Base-by-base conservation (phyloP, 30 jellyfish, hydroid and myxozoan species). In the Cassiopea andromeda region DNA sequence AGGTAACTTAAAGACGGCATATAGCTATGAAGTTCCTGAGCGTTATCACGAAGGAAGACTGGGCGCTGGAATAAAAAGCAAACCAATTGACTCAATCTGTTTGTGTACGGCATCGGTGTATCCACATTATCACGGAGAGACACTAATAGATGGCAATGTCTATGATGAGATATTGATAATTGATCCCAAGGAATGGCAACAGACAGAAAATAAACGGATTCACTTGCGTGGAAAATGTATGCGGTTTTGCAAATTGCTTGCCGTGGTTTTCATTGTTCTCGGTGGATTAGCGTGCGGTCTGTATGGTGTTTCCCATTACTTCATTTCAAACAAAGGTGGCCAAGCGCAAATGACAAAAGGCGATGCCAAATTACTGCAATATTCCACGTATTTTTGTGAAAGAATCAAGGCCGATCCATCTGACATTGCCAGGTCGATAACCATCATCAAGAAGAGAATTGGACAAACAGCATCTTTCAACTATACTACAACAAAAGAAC, bases 371-470 rank as follows among this genome's bases (percentile, higher is more conserved):
- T 48, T 93, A 47, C 48, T 93, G 75, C 89, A 77, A 49, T 93
- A 85, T 82, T 93, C 97, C 14, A 77, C 98, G 50, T 80, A 77
- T 49, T 93, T 93, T 69, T 93, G 98, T 60, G 90, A 80, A 61
- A 61, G 87, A 48, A 67, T 84, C 77, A 61, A 50, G 46, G 61
- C 88, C 16, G 89, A 73, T 19, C 60, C 73, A 18, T 60, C 90
- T 8, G 89, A 47, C 3, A 60, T 84, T 48, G 84, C 64, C 13
- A 61, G 93, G 73, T 50, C 82, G 15, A 81, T 91, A 13, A 78
- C 85, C 8, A 89, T 80, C 14, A 64, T 91, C 64, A 77, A 86
- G 77, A 48, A 64, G 48, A 75, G 38, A 8, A 38, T 43, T 46
- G 93, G 88, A 9, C 48, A 47, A 18, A 66, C 67, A n/a, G 89